phyloP scores from a whole-genome alignment of 2,113 vertebrate genomes.

The Argyrosomus japonicus region DNA sequence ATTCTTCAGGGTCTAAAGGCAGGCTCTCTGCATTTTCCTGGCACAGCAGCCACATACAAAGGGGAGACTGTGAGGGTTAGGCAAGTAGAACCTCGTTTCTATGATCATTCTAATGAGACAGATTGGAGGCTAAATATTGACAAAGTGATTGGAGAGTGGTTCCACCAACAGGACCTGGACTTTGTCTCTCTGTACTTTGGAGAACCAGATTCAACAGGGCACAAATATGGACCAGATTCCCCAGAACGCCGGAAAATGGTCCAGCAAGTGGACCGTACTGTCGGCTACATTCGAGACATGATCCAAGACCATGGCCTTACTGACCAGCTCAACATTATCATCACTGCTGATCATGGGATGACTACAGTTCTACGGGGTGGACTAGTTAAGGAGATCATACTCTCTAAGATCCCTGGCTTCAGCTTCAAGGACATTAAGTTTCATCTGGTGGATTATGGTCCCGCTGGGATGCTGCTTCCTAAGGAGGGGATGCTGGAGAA shows the following conservation, averaged over 20 bases:
- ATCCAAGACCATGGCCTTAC: constrained; percentile 74
- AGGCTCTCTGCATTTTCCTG: constrained; percentile 91
- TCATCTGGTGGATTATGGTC: constrained; percentile 90
- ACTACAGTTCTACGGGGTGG: constrained; percentile 68
- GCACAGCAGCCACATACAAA: constrained; percentile 87
- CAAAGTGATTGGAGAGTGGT: constrained; percentile 84
- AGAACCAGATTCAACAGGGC: constrained; percentile 88
- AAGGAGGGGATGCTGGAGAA: constrained; percentile 86
- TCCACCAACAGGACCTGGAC: constrained; percentile 81
- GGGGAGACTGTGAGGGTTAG: constrained; percentile 77
- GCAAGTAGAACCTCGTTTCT: constrained; percentile 79
- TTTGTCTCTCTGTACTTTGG: constrained; percentile 92
- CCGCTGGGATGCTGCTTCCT: constrained; percentile 87
- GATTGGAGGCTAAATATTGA: constrained; percentile 88
- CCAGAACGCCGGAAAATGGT: constrained; percentile 82
- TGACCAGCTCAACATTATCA: constrained; percentile 85
- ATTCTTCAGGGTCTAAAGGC: constrained; percentile 87
- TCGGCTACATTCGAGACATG: constrained; percentile 87
- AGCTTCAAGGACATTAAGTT: constrained; percentile 87
- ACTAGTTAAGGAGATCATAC: constrained; percentile 75
- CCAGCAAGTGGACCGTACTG: constrained; percentile 88
- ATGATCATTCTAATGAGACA: constrained; percentile 85
- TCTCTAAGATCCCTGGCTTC: constrained; percentile 82
- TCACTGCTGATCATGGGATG: constrained; percentile 93
- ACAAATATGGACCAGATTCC: constrained; percentile 88